Evolutionary conservation across 2,888 invertebrate genomes (phyloP), one percentile per base, ranked within the genome.

Genomic region (Dysmachus trigonus): DNA sequence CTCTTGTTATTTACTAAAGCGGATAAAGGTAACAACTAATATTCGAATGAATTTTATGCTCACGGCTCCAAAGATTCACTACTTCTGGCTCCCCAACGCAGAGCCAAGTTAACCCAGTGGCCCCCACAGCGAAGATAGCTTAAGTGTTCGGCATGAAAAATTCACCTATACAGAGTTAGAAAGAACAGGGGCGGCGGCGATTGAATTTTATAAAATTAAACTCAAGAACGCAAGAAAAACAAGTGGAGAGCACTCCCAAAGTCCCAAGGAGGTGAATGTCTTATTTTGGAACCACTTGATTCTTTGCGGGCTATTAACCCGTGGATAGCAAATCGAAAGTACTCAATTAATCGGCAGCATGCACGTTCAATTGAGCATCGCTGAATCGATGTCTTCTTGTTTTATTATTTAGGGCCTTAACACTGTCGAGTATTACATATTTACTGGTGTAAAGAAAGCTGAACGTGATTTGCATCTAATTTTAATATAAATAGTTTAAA

Each of bases 11-110:
- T 86, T 62, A 71, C 86, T 41, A 27, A 51, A 2, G 27, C 31
- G 77, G 15, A 35, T 18, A 18, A 77, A 77, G 74, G 33, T 76
- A 62, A 38, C 53, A 79, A 81, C 18, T 31, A 47, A 81, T 81
- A 33, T 51, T 18, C 81, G 35, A 18, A 62, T 30, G 6, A 13
- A 86, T 33, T 47, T 79, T 51, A 73, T 87, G 86, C 62, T 86
- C 82, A 85, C 86, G 71, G 87, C 87, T 87, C 87, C 85, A 86
- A 74, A 76, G 86, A 86, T 87, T 83, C 53, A 51, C 38, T 85
- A 87, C 87, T 86, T 87, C 87, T 87, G 86, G 41, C 73, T 82
- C 85, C 77, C 47, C 51, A 22, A 74, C 30, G 74, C 33, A 53
- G 38, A 74, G 74, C 13, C 62, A 83, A 72, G 83, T 47, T 83